Evolutionary conservation across 2,888 invertebrate genomes (phyloP), one percentile per base, ranked within the genome.

Genomic region (Bedellia somnulentella): DNA sequence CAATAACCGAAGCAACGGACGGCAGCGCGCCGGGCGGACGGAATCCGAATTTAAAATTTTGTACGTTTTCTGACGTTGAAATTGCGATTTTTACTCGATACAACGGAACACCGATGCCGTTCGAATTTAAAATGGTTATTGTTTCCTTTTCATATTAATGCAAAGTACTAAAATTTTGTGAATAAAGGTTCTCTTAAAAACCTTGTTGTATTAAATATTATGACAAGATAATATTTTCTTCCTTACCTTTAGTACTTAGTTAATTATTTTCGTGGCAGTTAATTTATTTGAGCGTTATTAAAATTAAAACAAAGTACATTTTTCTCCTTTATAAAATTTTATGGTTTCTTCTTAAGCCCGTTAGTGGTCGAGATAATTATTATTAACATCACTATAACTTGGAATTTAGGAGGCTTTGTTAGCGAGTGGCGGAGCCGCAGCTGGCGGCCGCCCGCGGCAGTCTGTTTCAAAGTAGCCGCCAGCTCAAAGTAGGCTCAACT

Each of bases 101-200:
- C 66, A 68, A 60, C 64, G 55, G 56, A 57, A 57, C 52, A 50
- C 55, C 57, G 54, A 57, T 62, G 31, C 31, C 31, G 30, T 34
- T 56, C 61, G 57, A 63, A 64, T 67, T 70, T 70, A 64, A 66
- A 71, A 73, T 56, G 66, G 67, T 70, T 73, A 71, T 68, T 70
- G 68, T 75, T 68, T 62, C 60, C 59, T 63, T 68, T 73, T 75
- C 70, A 73, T 70, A 67, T 57, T 71, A 70, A 71, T 73, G 66
- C 47, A 53, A 58, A 52, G 59, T 59, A 64, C 67, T 66, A 61
- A 62, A 63, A 61, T 62, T 57, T 56, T 44, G 57, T n/a, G n/a
- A n/a, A n/a, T n/a, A n/a, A n/a, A n/a, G n/a, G n/a, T n/a, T n/a
- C n/a, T n/a, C n/a, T n/a, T n/a, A n/a, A n/a, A n/a, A n/a, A n/a